A percentile compares a stretch with the other conserved stretches of the same genome.
These are phyloP conservation scores for Melanotaenia maccullochi DNA, from an alignment of 2,797 vertebrate genomes.

Conservation along the genomic window DNA sequence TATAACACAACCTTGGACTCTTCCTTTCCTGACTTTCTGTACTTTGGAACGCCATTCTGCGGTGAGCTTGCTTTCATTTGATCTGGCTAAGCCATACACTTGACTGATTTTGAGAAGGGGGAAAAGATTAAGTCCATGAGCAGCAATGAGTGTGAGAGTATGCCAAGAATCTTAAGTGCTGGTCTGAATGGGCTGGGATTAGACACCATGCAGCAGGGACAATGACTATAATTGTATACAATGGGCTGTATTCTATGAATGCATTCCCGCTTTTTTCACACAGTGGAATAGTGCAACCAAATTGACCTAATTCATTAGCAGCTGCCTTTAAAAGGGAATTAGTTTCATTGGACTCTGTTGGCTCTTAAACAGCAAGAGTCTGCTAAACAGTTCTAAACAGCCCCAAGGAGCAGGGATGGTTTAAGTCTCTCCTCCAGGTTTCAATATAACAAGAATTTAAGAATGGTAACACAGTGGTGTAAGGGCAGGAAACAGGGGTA, in stretches of 20 bases:
- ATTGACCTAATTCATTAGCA: constrained; percentile 71
- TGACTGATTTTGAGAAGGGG: constrained; percentile 82
- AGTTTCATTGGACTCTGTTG: constrained; percentile 53
- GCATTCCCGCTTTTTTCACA: constrained; percentile 58
- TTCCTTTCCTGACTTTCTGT: constrained; percentile 65
- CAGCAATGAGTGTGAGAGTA: constrained; percentile 87
- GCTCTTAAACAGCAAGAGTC: constrained; percentile 61
- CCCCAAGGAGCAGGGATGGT: constrained; percentile 34
- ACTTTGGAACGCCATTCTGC: constrained; percentile 75
- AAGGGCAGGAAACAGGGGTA: constrained; percentile 45
- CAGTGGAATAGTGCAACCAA: constrained; percentile 43
- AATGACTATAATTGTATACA: constrained; percentile 78
- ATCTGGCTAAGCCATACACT: constrained; percentile 89
- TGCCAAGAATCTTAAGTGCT: constrained; percentile 93
- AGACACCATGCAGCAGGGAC: constrained; percentile 77
- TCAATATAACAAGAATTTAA: constrained; percentile 46
- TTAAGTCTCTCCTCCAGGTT: constrained; percentile 47
- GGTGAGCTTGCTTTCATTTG: constrained; percentile 85
- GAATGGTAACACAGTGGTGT: constrained; percentile 44
- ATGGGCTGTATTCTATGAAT: constrained; percentile 54
- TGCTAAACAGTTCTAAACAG: constrained; percentile 72
- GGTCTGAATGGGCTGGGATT: constrained; percentile 81
- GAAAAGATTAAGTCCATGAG: constrained; percentile 88
- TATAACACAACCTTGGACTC: constrained; percentile 69
- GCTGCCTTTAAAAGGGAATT: constrained; percentile 62